Conservation (phyloP, 2,888 invertebrate species). For the Temnothorax ravouxi region DNA sequence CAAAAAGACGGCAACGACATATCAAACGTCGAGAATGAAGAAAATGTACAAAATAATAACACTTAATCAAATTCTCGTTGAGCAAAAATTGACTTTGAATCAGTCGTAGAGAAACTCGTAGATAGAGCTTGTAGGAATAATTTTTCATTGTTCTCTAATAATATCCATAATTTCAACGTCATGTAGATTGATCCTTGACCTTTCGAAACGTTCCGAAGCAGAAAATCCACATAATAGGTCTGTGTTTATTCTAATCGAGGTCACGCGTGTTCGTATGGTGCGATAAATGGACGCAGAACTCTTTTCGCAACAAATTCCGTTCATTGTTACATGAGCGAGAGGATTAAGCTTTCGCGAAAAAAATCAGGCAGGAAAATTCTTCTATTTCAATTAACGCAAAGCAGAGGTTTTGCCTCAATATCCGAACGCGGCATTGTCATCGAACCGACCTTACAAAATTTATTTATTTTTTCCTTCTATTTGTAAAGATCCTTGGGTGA, state of each 20-base stretch:
- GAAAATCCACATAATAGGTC: background rate
- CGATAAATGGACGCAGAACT: background rate
- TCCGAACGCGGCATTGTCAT: background rate
- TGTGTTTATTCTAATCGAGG: background rate
- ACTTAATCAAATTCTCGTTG: background rate
- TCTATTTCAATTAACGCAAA: background rate
- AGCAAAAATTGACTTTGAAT: background rate
- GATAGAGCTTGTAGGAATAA: background rate
- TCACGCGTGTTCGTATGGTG: background rate
- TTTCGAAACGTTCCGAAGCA: background rate
- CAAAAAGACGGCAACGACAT: background rate
- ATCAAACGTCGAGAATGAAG: background rate
- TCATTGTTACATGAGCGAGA: background rate
- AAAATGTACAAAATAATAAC: background rate
- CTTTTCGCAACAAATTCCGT: background rate
- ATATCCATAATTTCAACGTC: background rate
- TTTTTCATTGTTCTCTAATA: background rate
- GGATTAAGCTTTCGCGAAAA: background rate
- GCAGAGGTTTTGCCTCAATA: background rate
- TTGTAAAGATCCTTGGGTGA: background rate
- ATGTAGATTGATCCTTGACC: constrained; percentile 20
- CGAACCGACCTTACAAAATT: background rate
- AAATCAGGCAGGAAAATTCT: background rate
- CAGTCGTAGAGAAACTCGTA: background rate
- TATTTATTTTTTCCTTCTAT: background rate